Percentiles rank a stretch among this genome's conserved stretches.
These are phyloP conservation scores for Dicrurus megarhynchus DNA, from an alignment of 2,113 vertebrate genomes.

Conservation along the genomic window DNA sequence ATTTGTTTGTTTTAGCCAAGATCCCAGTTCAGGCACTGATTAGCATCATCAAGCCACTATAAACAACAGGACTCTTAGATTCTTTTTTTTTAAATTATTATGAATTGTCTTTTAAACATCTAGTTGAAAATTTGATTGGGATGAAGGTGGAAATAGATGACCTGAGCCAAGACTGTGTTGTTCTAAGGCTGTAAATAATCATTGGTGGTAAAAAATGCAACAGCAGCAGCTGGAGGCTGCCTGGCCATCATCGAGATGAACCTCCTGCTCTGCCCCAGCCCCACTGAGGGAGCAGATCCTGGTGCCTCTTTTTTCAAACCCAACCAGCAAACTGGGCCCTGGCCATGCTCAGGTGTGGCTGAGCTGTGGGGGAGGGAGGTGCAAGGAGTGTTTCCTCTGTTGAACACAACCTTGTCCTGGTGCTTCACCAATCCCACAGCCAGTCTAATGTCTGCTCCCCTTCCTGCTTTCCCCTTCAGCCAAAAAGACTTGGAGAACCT, in stretches of 20 bases:
- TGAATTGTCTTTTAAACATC: background rate
- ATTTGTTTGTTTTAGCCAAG: background rate
- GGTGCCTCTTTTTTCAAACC: background rate
- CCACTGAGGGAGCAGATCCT: background rate
- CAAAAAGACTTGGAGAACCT: constrained; percentile 98
- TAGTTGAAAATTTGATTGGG: background rate
- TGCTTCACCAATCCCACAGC: background rate
- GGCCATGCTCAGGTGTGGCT: rapidly evolving
- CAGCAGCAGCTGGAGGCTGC: background rate
- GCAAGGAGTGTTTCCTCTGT: rapidly evolving
- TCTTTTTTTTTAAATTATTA: background rate
- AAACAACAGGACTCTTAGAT: background rate
- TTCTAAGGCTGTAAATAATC: background rate
- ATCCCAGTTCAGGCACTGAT: background rate
- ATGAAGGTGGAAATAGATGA: background rate
- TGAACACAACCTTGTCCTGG: background rate
- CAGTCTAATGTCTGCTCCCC: background rate
- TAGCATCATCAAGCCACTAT: background rate
- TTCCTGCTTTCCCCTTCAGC: constrained; percentile 64
- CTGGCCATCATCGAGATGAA: background rate
- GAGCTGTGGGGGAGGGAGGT: background rate
- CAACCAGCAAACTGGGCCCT: no score
- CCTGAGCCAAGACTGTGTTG: background rate
- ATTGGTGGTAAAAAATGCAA: background rate
- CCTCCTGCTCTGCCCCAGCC: background rate